phyloP scores from a whole-genome alignment of 2,113 vertebrate genomes.

The Azemiops feae region DNA sequence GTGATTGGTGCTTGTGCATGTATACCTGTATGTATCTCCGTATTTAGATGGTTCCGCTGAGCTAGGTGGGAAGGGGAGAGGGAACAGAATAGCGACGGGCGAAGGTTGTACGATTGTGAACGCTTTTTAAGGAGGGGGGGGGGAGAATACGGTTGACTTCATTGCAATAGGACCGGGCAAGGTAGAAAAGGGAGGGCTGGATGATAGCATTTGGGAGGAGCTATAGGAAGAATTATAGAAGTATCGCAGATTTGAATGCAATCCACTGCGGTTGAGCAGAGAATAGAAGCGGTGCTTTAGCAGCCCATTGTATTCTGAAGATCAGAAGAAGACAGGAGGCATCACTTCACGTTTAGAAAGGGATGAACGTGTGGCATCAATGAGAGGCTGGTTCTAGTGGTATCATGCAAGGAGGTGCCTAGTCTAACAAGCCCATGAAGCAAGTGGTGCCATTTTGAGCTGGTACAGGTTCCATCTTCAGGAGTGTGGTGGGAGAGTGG shows the following conservation, averaged over 20 bases:
- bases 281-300: background rate
- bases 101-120: conserved; percentile 61
- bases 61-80: conserved; percentile 38
- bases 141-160: background rate
- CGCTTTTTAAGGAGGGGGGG: conserved; percentile 23
- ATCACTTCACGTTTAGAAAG: background rate
- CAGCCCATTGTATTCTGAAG: background rate
- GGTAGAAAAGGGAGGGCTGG: background rate
- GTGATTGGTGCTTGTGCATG: background rate
- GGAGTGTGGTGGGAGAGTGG: too few species aligned
- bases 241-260: background rate
- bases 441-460: background rate
- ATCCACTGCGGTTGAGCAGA: background rate
- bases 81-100: conserved; percentile 38
- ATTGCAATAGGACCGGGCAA: background rate
- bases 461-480: background rate
- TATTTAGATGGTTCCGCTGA: background rate
- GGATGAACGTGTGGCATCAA: too few species aligned
- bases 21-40: background rate
- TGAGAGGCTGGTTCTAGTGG: background rate
- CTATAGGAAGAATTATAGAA: background rate
- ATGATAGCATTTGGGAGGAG: too few species aligned
- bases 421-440: background rate
- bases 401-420: background rate
- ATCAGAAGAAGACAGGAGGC: background rate